phyloP scores from a whole-genome alignment of 2,888 invertebrate genomes.

The Dolomedes plantarius region DNA sequence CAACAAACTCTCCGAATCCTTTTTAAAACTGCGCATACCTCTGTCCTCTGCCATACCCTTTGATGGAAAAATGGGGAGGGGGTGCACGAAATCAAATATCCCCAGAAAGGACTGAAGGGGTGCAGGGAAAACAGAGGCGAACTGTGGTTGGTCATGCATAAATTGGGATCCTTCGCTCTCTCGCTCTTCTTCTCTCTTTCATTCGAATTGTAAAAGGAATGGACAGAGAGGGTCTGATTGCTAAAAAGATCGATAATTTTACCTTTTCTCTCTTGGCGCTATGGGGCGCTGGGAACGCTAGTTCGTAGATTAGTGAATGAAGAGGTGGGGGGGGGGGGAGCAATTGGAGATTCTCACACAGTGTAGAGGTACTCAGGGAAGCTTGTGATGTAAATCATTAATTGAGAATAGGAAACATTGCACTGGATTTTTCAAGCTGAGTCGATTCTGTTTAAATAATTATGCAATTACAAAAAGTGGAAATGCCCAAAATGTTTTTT shows the following conservation, averaged over 20 bases:
- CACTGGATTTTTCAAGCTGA: conserved; percentile 24
- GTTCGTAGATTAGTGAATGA: conserved; percentile 63
- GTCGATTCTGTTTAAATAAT: too few species aligned
- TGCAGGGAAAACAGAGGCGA: conserved; percentile 59
- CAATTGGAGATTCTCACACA: conserved; percentile 64
- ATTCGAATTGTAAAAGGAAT: conserved; percentile 64
- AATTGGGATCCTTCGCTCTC: conserved; percentile 56
- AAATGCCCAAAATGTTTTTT: too few species aligned
- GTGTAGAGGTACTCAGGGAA: conserved; percentile 62
- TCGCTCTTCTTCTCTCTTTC: conserved; percentile 4
- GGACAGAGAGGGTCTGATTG: conserved; percentile 61
- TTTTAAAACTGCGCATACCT: conserved; percentile 38
- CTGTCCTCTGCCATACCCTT: conserved; percentile 29
- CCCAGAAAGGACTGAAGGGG: conserved; percentile 44
- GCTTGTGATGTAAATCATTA: conserved; percentile 58
- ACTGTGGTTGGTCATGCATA: conserved; percentile 70
- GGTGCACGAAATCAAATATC: conserved; percentile 45
- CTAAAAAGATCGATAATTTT: conserved; percentile 67
- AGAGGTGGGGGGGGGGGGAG: conserved; percentile 8
- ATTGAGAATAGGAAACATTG: conserved; percentile 63
- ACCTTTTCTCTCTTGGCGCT: conserved; percentile 67
- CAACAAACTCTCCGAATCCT: conserved; percentile 15
- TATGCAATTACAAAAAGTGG: too few species aligned
- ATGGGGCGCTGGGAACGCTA: conserved; percentile 30
- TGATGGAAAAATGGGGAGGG: conserved; percentile 17